Percentiles rank a stretch among this genome's conserved stretches.
phyloP scores from a whole-genome alignment of 2,797 vertebrate genomes.

The Sebastes oblongus region DNA sequence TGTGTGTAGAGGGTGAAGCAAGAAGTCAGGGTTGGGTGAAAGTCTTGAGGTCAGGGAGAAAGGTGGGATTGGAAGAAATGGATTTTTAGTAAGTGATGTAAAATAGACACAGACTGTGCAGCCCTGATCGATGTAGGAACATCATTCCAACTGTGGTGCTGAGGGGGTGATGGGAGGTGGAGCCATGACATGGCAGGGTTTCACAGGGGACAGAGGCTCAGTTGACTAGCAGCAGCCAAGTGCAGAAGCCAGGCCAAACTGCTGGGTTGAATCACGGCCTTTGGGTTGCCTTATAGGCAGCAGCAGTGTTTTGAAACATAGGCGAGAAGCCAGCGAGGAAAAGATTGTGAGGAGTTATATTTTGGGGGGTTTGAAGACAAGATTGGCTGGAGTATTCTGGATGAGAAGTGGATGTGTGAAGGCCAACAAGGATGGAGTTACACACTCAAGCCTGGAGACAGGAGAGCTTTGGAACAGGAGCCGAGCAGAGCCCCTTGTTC shows the following conservation, averaged over 20 bases:
- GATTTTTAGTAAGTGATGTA: neutral
- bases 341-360: neutral
- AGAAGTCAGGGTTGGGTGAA: neutral
- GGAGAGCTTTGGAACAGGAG: neutral
- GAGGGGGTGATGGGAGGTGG: too few relatives aligned
- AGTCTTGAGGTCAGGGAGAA: neutral
- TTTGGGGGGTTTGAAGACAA: neutral
- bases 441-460: neutral
- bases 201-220: neutral
- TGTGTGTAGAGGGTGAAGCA: neutral
- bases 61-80: neutral
- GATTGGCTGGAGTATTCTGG: neutral
- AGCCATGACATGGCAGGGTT: neutral
- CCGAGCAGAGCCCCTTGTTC: neutral
- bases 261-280: neutral
- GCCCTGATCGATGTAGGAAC: neutral
- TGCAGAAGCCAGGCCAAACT: neutral
- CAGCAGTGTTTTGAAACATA: neutral
- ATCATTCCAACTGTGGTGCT: neutral
- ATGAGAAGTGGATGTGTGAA: neutral
- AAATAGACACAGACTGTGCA: neutral
- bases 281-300: neutral
- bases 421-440: neutral
- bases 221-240: neutral
- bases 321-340: neutral